Evolutionary conservation across 2,888 invertebrate species (phyloP).

Genomic region (Tetanocera ferruginea): DNA sequence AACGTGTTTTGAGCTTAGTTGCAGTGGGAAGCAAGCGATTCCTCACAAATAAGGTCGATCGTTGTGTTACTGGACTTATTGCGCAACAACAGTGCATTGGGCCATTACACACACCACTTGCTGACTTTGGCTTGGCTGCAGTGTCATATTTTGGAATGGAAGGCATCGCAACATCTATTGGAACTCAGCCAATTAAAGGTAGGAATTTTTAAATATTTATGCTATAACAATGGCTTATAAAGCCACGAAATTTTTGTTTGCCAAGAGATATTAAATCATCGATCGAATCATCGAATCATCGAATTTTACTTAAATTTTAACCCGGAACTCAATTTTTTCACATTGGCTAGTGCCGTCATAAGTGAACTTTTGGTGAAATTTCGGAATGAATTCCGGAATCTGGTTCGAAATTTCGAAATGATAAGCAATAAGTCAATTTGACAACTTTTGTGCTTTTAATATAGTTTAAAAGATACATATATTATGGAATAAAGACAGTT

Average conservation of each 20-base stretch:
- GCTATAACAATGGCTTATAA: no score
- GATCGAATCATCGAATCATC: not conserved
- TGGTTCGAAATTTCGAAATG: no score
- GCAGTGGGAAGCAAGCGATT: conserved; percentile 96
- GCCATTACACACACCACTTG: conserved; percentile 94
- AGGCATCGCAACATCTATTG: conserved; percentile 95
- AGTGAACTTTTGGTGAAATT: no score
- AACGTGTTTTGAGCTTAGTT: conserved; percentile 85
- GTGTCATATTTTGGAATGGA: conserved; percentile 85
- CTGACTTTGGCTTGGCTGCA: conserved; percentile 93
- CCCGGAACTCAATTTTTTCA: no score
- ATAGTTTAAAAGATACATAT: no score
- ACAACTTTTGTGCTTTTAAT: no score
- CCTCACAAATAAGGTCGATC: conserved; percentile 94
- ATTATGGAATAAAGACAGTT: no score
- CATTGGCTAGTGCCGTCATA: no score
- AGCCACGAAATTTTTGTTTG: not conserved
- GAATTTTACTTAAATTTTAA: no score
- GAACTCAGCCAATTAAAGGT: conserved; percentile 95
- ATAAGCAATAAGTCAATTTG: no score
- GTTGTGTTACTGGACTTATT: conserved; percentile 94
- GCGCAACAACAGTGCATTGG: conserved; percentile 99
- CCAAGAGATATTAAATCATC: not conserved
- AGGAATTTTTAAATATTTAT: conserved; percentile 1
- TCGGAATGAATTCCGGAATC: no score